Evolutionary conservation across 1,140 invertebrate genomes (phyloP).

Genomic region (Temnothorax longispinosus): DNA sequence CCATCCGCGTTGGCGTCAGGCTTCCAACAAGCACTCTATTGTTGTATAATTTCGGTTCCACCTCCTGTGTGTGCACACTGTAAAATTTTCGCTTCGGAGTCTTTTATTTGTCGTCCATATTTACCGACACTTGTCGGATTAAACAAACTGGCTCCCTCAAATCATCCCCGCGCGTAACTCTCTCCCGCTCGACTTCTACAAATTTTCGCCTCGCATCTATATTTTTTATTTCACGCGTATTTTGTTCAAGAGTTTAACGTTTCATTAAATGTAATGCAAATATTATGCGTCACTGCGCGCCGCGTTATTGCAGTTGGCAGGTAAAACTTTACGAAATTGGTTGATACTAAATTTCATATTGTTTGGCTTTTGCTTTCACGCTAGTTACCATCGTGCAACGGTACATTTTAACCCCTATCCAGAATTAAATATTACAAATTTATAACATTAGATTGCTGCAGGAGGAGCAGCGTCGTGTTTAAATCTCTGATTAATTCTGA

Average conservation of each 20-base stretch:
- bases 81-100: slow-evolving; percentile 51
- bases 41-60: slow-evolving; percentile 52
- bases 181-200: neutral
- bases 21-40: slow-evolving; percentile 51
- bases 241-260: slow-evolving; percentile 42
- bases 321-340: slow-evolving; percentile 48
- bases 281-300: slow-evolving; percentile 34
- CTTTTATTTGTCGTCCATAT: slow-evolving; percentile 61
- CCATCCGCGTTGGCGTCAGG: slow-evolving; percentile 37
- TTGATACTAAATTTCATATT: slow-evolving; percentile 21
- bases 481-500: neutral
- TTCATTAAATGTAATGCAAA: slow-evolving; percentile 58
- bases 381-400: neutral
- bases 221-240: slow-evolving; percentile 45
- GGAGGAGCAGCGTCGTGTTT: too few species aligned
- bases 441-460: neutral
- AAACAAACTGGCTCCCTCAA: slow-evolving; percentile 46
- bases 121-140: slow-evolving; percentile 56
- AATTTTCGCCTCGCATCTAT: slow-evolving; percentile 16
- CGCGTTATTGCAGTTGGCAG: slow-evolving; percentile 19
- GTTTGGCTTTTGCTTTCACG: slow-evolving; percentile 13
- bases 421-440: neutral
- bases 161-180: neutral
- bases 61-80: neutral
- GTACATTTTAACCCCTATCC: neutral